Base-by-base conservation (phyloP, 2,888 invertebrate species). In the Cactoblastis cactorum region DNA sequence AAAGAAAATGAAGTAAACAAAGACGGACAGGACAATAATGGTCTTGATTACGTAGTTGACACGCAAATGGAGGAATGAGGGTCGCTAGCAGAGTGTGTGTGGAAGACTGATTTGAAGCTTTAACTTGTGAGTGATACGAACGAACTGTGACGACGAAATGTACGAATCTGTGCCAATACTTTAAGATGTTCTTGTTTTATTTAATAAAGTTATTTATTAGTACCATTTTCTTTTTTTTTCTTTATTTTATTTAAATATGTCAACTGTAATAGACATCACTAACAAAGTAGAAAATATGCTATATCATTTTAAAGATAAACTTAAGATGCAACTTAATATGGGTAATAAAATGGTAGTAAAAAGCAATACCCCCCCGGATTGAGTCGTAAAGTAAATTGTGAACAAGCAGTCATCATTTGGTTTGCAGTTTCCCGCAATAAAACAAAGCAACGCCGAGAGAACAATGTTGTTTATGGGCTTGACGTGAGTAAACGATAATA, bases 1-100 rank as follows among this genome's bases (percentile, higher is more conserved):
- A 84, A 84, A 51, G 85, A 86, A 53, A 89, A 89, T 53, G 87
- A 88, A 70, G 88, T 88, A 12, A 71, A 80, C 0, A 87, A 88
- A 57, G 79, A 78, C 1, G 61, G 71, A 0, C 82, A 85, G 1
- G 74, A 64, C 1, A 87, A n/a, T n/a, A n/a, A 87, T 45, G 82
- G 75, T 1, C 51, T 87, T 14, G 87, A 88, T 53, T 84, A 85
- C 58, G 68, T 74, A 4, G 49, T 80, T 22, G 82, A 77, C 45
- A 38, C 57, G 1, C 80, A 74, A 18, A 43, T 52, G 17, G 54
- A 74, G 14, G 79, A 83, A 71, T 87, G 74, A 83, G 55, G n/a
- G 32, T 6, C 5, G 6, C 54, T 35, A 33, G 6, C 18, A 22
- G 49, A 47, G 39, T 53, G 53, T 58, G 67, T 67, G 65, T 64